These are phyloP conservation scores for Marronus borbonicus DNA, from an alignment of 2,888 invertebrate genomes.

Conservation along the genomic window DNA sequence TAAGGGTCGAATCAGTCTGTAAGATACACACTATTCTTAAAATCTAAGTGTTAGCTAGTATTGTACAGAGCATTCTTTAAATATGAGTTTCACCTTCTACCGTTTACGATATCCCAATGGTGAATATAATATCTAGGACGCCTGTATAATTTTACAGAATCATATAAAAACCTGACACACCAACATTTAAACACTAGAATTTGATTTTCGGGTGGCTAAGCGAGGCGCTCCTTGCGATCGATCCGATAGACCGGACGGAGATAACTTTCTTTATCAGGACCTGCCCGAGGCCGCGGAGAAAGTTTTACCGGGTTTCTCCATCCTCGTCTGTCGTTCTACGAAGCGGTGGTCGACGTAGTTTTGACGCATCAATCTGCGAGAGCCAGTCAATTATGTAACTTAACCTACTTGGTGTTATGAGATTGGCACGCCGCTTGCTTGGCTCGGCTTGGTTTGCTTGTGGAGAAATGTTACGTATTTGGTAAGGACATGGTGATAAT, in stretches of 20 bases:
- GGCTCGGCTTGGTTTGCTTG: not conserved
- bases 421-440: conserved; percentile 30
- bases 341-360: not conserved
- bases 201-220: not conserved
- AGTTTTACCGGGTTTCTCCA: conserved; percentile 41
- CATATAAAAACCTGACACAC: not conserved
- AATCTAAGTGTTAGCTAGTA: too few relatives aligned
- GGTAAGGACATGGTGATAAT: conserved; percentile 15
- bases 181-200: not conserved
- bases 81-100: not conserved
- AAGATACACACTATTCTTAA: too few relatives aligned
- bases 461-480: conserved; percentile 19
- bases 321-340: not conserved
- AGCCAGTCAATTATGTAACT: conserved; percentile 40
- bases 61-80: too few relatives aligned
- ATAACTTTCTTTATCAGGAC: conserved; percentile 47
- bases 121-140: not conserved
- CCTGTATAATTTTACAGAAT: not conserved
- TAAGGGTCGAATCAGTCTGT: too few relatives aligned
- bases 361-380: conserved; percentile 22
- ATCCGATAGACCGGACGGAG: not conserved
- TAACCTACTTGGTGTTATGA: conserved; percentile 45
- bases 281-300: conserved; percentile 42
- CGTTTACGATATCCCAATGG: not conserved
- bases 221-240: not conserved